Percentiles rank a stretch among this genome's conserved stretches.
Evolutionary conservation across 2,113 vertebrate genomes (phyloP).

Genomic region (Clarias magur): DNA sequence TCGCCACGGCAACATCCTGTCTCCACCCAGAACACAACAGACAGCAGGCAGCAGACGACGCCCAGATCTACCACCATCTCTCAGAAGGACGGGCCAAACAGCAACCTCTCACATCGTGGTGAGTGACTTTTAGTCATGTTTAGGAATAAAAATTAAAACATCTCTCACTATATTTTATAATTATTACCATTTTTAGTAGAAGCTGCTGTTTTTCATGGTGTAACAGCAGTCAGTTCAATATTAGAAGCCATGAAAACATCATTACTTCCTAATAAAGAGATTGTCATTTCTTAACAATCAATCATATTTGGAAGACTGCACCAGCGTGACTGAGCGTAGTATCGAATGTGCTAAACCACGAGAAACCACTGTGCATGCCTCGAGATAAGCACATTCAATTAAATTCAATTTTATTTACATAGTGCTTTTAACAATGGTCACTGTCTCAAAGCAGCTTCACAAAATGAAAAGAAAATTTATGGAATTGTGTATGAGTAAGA

Average conservation of each 20-base stretch:
- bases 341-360: background rate
- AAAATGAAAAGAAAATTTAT: too few species aligned
- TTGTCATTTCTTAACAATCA: background rate
- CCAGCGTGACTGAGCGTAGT: background rate
- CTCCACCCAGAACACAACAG: conserved; percentile 51
- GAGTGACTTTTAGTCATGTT: conserved; percentile 59
- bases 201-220: background rate
- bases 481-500: too few species aligned
- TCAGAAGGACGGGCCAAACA: conserved; percentile 70
- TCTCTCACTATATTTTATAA: background rate
- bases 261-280: background rate
- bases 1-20: conserved; percentile 20
- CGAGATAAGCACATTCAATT: background rate
- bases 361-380: background rate
- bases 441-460: too few species aligned
- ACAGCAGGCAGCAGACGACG: background rate
- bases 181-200: background rate
- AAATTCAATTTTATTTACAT: too few species aligned
- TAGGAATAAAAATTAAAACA: background rate
- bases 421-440: too few species aligned
- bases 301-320: background rate
- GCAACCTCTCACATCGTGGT: conserved; percentile 91
- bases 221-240: background rate
- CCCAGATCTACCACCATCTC: conserved; percentile 59
- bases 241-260: background rate